A percentile compares a stretch with the other conserved stretches of the same genome.
phyloP scores from a whole-genome alignment of 2,113 vertebrate genomes.

The Dicerorhinus sumatrensis region DNA sequence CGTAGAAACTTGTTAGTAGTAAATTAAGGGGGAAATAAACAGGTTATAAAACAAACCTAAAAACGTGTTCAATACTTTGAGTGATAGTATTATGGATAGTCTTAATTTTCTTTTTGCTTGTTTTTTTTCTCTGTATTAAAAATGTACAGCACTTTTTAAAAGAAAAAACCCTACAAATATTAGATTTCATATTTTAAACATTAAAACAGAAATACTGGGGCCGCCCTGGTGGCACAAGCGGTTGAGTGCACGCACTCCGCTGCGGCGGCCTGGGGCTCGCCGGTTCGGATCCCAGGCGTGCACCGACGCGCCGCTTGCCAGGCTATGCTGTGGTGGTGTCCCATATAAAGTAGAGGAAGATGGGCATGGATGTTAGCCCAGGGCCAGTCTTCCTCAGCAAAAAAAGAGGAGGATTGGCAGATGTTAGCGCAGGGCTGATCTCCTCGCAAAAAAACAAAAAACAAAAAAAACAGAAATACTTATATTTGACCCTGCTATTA shows the following conservation, averaged over 20 bases:
- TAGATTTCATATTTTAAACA: constrained; percentile 32
- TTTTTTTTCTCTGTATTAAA: neutral
- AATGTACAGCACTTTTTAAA: neutral
- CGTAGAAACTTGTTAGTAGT: neutral
- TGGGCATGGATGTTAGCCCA: too few relatives aligned
- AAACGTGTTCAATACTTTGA: constrained; percentile 5
- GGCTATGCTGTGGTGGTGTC: too few relatives aligned
- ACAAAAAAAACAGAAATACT: neutral
- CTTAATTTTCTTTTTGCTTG: neutral
- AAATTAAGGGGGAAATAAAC: neutral
- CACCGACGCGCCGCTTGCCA: too few relatives aligned
- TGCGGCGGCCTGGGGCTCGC: too few relatives aligned
- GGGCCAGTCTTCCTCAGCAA: too few relatives aligned
- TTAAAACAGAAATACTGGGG: neutral
- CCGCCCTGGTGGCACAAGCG: too few relatives aligned
- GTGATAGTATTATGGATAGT: constrained; percentile 6
- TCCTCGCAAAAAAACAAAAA: too few relatives aligned
- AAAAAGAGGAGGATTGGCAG: too few relatives aligned
- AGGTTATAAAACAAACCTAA: neutral
- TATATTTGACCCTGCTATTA: neutral
- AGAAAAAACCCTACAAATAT: neutral
- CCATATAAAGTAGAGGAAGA: too few relatives aligned
- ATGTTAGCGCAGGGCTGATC: too few relatives aligned
- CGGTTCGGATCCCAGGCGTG: too few relatives aligned
- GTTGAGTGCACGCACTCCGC: too few relatives aligned